Base-by-base conservation (phyloP, 2,888 invertebrate species). In the Chelonus formosanus region DNA sequence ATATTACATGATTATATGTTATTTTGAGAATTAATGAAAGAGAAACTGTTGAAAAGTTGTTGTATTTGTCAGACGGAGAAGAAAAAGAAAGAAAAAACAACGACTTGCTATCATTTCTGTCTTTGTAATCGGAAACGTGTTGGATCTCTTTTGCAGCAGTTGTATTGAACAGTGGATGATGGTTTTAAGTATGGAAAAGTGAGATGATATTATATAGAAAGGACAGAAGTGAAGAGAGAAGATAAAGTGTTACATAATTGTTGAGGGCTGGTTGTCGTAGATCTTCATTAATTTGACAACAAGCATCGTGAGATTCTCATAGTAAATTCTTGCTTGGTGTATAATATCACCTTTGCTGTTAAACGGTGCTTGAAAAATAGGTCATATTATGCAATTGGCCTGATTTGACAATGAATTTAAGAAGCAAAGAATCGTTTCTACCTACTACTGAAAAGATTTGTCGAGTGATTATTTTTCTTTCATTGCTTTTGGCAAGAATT, bases 271-370 rank as follows among this genome's bases (percentile, higher is more conserved):
- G 20, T 67, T 66, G 71, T 56, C 67, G 73, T 73, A 73, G 69
- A 73, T 74, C 72, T 74, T 72, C 72, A 70, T 73, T 73, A 72
- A 73, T 73, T 74, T 67, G 71, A 70, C 70, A 68, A 67, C 65
- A 61, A 70, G 65, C 58, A 57, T 69, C 65, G 60, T 65, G 43
- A 57, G 59, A 35, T 50, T 55, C 34, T 60, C 56, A 52, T 58
- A 45, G 61, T 66, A 43, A 44, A 60, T 67, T 48, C 50, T 62
- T 65, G 47, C 48, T 35, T 10, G 45, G 61, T 63, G 43, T 56
- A 56, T 40, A 56, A 56, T 56, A 45, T 32, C 44, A 58, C 58
- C n/a, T 58, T 58, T 52, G 32, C 52, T 32, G 52, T 52, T 53
- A 40, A 63, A 48, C 32, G 64, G 32, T 45, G 35, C 36, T 36